These are phyloP conservation scores for Nephila pilipes DNA, from an alignment of 1,140 invertebrate genomes.

Conservation along the genomic window DNA sequence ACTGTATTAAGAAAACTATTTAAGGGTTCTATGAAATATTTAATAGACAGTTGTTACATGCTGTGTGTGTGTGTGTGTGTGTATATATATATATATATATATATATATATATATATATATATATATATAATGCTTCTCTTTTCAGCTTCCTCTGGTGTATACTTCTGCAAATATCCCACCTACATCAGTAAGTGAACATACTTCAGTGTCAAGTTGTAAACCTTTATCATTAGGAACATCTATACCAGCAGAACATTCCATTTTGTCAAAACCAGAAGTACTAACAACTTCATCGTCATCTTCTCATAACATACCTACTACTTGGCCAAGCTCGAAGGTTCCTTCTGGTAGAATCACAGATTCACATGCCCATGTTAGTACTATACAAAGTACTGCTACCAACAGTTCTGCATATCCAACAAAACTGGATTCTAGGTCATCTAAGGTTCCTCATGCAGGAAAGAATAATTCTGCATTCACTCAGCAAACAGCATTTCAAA, in stretches of 20 bases:
- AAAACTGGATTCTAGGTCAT: conserved; percentile 48
- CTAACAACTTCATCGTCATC: neutral
- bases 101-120: too few species aligned
- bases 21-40: too few species aligned
- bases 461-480: conserved; percentile 57
- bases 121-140: too few species aligned
- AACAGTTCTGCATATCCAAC: conserved; percentile 24
- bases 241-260: conserved; percentile 52
- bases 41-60: too few species aligned
- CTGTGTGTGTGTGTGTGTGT: too few species aligned
- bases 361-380: conserved; percentile 55
- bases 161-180: conserved; percentile 56
- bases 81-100: too few species aligned
- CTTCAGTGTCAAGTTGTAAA: conserved; percentile 41
- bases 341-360: conserved; percentile 53
- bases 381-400: conserved; percentile 45
- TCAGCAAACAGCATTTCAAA: conserved; percentile 45
- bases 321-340: conserved; percentile 60
- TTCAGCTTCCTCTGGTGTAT: conserved; percentile 58
- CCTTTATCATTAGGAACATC: neutral
- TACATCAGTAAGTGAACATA: conserved; percentile 16
- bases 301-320: neutral
- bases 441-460: conserved; percentile 37
- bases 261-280: conserved; percentile 34
- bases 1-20: too few species aligned